Percentiles rank a stretch among this genome's conserved stretches.
Evolutionary conservation across 2,113 vertebrate species (phyloP).

Genomic region (Urocolius indicus): DNA sequence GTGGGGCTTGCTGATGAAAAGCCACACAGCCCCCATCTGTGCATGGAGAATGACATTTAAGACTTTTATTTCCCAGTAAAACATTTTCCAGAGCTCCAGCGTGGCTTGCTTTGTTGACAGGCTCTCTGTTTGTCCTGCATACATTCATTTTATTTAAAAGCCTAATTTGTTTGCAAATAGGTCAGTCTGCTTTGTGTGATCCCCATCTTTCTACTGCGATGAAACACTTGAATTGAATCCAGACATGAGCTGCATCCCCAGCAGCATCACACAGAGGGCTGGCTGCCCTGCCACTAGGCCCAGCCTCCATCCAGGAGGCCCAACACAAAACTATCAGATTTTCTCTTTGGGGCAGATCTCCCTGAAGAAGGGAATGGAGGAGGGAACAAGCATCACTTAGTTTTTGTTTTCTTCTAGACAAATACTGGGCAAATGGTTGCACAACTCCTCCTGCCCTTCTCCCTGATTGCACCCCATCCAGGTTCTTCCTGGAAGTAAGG

Average conservation of each 20-base stretch:
- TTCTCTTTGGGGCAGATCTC: neutral
- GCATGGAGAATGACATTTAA: conserved; percentile 36
- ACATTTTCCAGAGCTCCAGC: neutral
- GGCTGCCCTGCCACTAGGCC: neutral
- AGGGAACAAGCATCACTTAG: neutral
- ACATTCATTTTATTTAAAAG: conserved; percentile 33
- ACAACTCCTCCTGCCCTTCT: neutral
- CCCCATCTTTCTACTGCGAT: neutral
- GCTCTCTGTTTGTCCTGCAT: neutral
- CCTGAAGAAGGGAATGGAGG: neutral
- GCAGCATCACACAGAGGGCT: neutral
- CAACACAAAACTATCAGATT: neutral
- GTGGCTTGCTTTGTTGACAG: neutral
- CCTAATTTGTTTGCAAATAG: neutral
- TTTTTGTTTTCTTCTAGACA: neutral
- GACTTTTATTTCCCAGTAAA: conserved; percentile 41
- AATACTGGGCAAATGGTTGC: neutral
- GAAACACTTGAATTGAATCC: conserved; percentile 9
- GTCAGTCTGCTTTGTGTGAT: neutral
- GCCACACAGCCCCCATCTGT: neutral
- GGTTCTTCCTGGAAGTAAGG: neutral
- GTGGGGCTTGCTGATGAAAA: neutral
- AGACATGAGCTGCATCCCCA: neutral
- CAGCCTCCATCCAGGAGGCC: neutral
- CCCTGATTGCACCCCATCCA: neutral